phyloP scores from a whole-genome alignment of 2,113 vertebrate genomes.

The Pterophyllum scalare region DNA sequence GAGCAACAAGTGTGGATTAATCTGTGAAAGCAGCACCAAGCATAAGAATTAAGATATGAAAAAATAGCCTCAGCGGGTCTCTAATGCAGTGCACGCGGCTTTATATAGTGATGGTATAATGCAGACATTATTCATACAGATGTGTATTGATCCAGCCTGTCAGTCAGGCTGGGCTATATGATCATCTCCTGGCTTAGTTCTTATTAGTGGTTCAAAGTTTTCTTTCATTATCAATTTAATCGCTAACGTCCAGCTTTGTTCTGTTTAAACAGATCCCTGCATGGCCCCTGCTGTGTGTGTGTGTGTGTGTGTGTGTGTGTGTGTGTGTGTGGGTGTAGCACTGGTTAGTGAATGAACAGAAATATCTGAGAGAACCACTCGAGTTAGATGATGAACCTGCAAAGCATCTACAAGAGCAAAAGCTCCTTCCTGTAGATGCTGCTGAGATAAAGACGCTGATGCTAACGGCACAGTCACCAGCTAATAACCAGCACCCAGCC shows the following conservation, averaged over 20 bases:
- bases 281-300: background rate
- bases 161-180: background rate
- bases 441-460: background rate
- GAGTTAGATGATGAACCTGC: background rate
- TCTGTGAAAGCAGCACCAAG: background rate
- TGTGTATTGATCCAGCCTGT: background rate
- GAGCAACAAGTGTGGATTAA: background rate
- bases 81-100: background rate
- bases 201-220: background rate
- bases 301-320: constrained; percentile 2
- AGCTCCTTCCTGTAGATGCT: background rate
- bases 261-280: background rate
- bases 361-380: background rate
- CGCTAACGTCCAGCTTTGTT: background rate
- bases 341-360: constrained; percentile 8
- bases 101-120: background rate
- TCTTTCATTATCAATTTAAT: background rate
- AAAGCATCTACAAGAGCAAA: background rate
- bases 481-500: background rate
- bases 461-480: too few species aligned
- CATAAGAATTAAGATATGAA: background rate
- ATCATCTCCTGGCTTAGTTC: background rate
- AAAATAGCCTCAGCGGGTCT: background rate
- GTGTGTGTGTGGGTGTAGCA: constrained; percentile 24
- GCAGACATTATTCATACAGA: background rate